A percentile compares a stretch with the other conserved stretches of the same genome.
These are phyloP conservation scores for Rhizomys pruinosus DNA, from an alignment of 2,113 vertebrate genomes.

Conservation along the genomic window DNA sequence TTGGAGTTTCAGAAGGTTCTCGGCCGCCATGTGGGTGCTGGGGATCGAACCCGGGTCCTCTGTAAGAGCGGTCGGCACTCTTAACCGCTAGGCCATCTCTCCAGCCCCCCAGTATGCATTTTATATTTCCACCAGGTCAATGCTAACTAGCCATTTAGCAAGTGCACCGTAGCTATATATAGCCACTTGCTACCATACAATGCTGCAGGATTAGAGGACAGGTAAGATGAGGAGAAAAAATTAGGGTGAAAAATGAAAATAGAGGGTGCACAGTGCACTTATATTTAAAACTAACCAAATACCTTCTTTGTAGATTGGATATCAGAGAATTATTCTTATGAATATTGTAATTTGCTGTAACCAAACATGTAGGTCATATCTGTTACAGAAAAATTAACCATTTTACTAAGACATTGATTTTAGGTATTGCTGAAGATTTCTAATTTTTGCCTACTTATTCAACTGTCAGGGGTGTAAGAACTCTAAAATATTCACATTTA, in stretches of 20 bases:
- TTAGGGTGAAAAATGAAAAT: not conserved
- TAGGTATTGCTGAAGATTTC: conserved; percentile 27
- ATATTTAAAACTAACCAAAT: not conserved
- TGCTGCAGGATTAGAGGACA: not conserved
- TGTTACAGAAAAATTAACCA: not conserved
- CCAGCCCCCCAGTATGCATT: not conserved
- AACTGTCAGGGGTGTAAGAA: conserved; percentile 40
- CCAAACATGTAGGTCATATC: not conserved
- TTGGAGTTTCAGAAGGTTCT: too few relatives aligned
- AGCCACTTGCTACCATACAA: not conserved
- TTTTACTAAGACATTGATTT: conserved; percentile 29
- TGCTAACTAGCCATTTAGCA: not conserved
- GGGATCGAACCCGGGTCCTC: too few relatives aligned
- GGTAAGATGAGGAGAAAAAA: not conserved
- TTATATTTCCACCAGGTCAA: not conserved
- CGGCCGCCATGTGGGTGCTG: too few relatives aligned
- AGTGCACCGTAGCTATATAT: not conserved
- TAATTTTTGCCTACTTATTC: conserved; percentile 63
- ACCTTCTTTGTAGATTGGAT: not conserved
- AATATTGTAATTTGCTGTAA: not conserved
- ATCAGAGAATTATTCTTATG: not conserved
- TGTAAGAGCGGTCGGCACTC: too few relatives aligned
- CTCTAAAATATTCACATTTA: conserved; percentile 24
- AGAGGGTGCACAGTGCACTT: not conserved
- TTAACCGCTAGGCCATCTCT: too few relatives aligned